Conservation (phyloP, 2,888 invertebrate species). For the Helicoverpa assulta region DNA sequence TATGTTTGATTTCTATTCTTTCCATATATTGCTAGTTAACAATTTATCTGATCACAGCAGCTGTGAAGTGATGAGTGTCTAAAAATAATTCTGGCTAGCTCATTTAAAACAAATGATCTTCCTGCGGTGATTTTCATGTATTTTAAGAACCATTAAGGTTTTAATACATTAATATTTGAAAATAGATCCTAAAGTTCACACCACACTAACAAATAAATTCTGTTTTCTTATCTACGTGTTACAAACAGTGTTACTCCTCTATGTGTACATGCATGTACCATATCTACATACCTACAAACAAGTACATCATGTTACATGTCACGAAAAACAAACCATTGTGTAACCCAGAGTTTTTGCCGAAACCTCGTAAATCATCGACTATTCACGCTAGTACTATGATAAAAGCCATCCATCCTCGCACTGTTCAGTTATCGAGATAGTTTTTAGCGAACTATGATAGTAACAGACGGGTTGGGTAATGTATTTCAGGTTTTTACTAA, state of each 20-base stretch:
- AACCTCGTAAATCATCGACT: slow-evolving; percentile 57
- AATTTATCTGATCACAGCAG: too few species aligned
- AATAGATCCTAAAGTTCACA: too few species aligned
- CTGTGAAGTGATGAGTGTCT: too few species aligned
- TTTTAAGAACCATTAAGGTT: too few species aligned
- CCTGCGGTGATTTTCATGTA: too few species aligned
- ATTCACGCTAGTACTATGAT: slow-evolving; percentile 52
- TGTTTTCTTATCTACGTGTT: neutral
- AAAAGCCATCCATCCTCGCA: slow-evolving; percentile 45
- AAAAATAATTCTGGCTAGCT: too few species aligned
- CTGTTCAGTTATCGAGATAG: slow-evolving; percentile 40
- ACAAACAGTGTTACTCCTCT: neutral
- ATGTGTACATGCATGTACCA: neutral
- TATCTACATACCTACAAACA: neutral
- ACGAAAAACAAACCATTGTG: slow-evolving; percentile 41
- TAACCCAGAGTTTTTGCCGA: slow-evolving; percentile 47
- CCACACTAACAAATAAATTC: too few species aligned
- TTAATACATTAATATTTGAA: too few species aligned
- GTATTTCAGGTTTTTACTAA: neutral
- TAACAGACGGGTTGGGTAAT: neutral
- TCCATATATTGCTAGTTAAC: too few species aligned
- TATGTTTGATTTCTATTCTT: too few species aligned
- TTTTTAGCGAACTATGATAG: slow-evolving; percentile 29
- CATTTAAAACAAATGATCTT: too few species aligned
- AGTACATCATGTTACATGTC: slow-evolving; percentile 6